These are phyloP conservation scores for Geopemphigus sp. DNA, from an alignment of 1,140 invertebrate species.

Conservation along the genomic window DNA sequence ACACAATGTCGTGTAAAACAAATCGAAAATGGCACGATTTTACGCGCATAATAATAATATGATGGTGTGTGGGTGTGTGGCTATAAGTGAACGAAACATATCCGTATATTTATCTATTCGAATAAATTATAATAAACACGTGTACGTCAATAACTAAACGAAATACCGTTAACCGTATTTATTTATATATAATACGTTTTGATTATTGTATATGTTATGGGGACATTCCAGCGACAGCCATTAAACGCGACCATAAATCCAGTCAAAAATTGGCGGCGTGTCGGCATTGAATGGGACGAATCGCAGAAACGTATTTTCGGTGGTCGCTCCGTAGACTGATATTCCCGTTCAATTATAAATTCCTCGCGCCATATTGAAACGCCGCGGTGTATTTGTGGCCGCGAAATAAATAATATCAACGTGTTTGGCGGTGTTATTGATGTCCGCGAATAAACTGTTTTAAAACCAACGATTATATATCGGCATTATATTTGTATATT, in stretches of 20 bases:
- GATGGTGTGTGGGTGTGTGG: too few species aligned
- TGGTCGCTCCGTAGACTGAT: conserved; percentile 9
- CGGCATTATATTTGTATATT: too few species aligned
- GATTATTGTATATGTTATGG: conserved; percentile 8
- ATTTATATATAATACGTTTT: background rate
- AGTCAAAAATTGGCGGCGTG: conserved; percentile 21
- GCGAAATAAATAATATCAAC: background rate
- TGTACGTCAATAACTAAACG: background rate
- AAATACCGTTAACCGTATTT: background rate
- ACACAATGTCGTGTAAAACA: too few species aligned
- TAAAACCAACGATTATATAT: too few species aligned
- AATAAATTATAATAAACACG: too few species aligned
- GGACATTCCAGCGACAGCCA: background rate
- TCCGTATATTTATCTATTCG: too few species aligned
- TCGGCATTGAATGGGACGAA: conserved; percentile 33
- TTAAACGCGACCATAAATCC: conserved; percentile 1
- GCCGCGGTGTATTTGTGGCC: background rate
- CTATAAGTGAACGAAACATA: too few species aligned
- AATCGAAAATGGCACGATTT: too few species aligned
- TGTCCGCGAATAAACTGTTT: too few species aligned
- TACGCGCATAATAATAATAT: too few species aligned
- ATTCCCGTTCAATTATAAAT: background rate
- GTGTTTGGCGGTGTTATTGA: too few species aligned
- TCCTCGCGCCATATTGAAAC: background rate
- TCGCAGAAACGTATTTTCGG: conserved; percentile 33